Evolutionary conservation across 2,888 invertebrate genomes (phyloP), one percentile per base, ranked within the genome.

Genomic region (Mechanitis mazaeus): DNA sequence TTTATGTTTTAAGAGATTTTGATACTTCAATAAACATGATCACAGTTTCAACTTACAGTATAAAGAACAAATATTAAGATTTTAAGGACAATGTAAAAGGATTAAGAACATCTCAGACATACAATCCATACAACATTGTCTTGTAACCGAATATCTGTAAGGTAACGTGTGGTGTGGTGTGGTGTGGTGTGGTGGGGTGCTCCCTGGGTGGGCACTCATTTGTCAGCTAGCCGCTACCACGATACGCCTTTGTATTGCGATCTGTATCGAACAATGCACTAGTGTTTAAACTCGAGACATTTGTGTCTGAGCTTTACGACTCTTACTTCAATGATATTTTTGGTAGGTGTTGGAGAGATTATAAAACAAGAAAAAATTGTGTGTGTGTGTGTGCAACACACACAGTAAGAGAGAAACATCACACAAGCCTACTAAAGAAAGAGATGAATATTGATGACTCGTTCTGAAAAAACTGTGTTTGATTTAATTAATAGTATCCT

Each of bases 261-360:
- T 78, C 71, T 72, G 64, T 71, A 86, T 87, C 84, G 73, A 82
- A 86, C 87, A 86, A 86, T 84, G 76, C 77, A 73, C 73, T 84
- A 84, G 82, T 84, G 72, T 77, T 79, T 79, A 80, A 84, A 83
- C 77, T 81, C 83, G 79, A 84, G 84, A 83, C 85, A 84, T 87
- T 85, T 84, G 80, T 86, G 50, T n/a, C 50, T 31, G 50, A 31
- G 50, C 11, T 50, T 50, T 50, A 28, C 47, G 20, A 20, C 4
- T 31, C 9, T 31, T 9, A 9, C 9, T 50, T 50, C 31, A n/a
- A 7, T 50, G 31, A 28, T 31, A 28, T 50, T 50, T 31, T 50
- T 50, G 31, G 9, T 20, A 20, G 20, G 20, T 47, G 5, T 4
- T 47, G 71, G 67, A 68, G 5, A 47, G 12, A 3, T 47, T 4